These are phyloP conservation scores for Chanos chanos DNA, from an alignment of 2,797 vertebrate genomes.

Conservation along the genomic window DNA sequence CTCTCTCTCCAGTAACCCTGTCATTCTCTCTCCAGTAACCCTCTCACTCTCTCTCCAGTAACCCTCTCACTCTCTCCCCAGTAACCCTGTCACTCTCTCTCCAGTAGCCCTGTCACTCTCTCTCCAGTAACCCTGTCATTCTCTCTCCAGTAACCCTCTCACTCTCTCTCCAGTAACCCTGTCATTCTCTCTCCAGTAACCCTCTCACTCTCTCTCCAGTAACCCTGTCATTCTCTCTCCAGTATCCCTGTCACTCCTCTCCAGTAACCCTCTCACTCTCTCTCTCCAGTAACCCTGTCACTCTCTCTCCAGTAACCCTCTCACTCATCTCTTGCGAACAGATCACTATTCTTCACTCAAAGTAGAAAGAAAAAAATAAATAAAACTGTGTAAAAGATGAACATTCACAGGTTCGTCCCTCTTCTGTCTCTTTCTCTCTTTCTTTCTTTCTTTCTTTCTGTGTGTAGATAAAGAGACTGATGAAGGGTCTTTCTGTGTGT, in stretches of 20 bases:
- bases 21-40: background rate
- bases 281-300: too few species aligned
- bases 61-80: background rate
- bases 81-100: background rate
- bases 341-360: too few species aligned
- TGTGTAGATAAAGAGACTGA: constrained; percentile 67
- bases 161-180: background rate
- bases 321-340: too few species aligned
- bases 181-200: too few species aligned
- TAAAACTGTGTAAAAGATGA: background rate
- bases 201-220: background rate
- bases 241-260: background rate
- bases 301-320: background rate
- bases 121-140: background rate
- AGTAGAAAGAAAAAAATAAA: background rate
- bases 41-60: too few species aligned
- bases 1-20: too few species aligned
- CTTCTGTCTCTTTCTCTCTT: background rate
- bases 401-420: background rate
- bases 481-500: constrained; percentile 40
- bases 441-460: constrained; percentile 16
- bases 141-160: too few species aligned
- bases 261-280: background rate
- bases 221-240: background rate
- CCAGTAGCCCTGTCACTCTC: background rate